These are phyloP conservation scores for Perizoma flavofasciatum DNA, from an alignment of 2,888 invertebrate species.

Conservation along the genomic window DNA sequence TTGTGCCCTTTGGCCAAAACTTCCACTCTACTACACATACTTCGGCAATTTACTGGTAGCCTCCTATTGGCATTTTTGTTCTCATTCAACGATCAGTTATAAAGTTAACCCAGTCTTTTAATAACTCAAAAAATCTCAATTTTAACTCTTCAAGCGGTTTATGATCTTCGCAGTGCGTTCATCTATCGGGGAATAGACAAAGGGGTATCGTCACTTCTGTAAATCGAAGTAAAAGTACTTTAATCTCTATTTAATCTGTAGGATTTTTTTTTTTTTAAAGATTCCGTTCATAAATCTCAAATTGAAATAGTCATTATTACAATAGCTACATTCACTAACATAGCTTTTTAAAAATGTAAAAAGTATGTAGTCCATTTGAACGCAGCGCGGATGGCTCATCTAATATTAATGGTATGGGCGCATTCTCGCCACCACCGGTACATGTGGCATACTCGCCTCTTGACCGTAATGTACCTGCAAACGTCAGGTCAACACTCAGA, in stretches of 20 bases:
- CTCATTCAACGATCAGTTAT: too few species aligned
- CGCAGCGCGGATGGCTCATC: constrained; percentile 48
- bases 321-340: constrained; percentile 31
- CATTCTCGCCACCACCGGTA: constrained; percentile 37
- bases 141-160: too few species aligned
- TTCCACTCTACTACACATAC: constrained; percentile 8
- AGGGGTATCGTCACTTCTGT: background rate
- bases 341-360: constrained; percentile 39
- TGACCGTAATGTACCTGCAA: constrained; percentile 38
- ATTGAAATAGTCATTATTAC: constrained; percentile 33
- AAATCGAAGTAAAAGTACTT: background rate
- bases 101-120: too few species aligned
- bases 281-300: constrained; percentile 7
- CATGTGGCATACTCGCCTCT: constrained; percentile 42
- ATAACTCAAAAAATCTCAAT: too few species aligned
- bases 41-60: too few species aligned
- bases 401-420: constrained; percentile 60
- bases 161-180: too few species aligned
- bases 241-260: background rate
- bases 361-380: constrained; percentile 44
- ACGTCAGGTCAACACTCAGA: constrained; percentile 33
- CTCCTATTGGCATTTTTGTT: too few species aligned
- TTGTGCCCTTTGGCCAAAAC: constrained; percentile 7
- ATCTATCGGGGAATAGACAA: too few species aligned
- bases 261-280: constrained; percentile 4